Evolutionary conservation across 2,797 vertebrate genomes (phyloP), one percentile per base, ranked within the genome.

Genomic region (Galagoides demidoff): DNA sequence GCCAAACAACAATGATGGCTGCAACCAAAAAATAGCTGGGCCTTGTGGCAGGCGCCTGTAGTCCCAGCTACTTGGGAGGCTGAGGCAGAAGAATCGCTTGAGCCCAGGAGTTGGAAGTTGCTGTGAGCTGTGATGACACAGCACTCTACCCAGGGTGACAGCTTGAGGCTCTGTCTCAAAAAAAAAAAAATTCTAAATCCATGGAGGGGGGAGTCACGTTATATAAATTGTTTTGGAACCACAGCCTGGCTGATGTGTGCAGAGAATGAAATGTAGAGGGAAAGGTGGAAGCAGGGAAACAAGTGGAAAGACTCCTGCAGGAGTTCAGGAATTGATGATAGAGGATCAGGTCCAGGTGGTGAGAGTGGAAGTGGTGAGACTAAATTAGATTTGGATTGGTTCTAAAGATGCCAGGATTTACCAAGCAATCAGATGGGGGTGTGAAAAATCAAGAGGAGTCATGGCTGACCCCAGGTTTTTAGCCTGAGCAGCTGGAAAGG

Each of bases 361-460:
- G 9, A 78, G 83, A 85, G 57, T 78, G 17, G 25, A 74, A 37
- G 49, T 17, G 11, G 43, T 81, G 31, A 88, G 27, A 31, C 74
- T 23, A 17, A 57, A 34, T 89, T 70, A 9, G 12, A 74, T 94
- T 68, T 45, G 57, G 85, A 37, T 71, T 94, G 82, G 79, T 85
- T 90, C 84, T 59, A 66, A 83, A 55, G 63, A 89, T 5, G 57
- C 84, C 84, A 85, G 77, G 59, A 59, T 94, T 94, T 79, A 29
- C 73, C 55, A 45, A 74, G 34, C 82, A 22, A 74, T 74, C 70
- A 89, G 55, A 64, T 37, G 77, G 23, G 82, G 22, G 22, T 63
- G 31, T 88, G 57, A 92, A 85, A 86, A 82, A 39, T n/a, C 52
- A 7, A 94, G 34, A 79, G 71, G 49, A 59, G 23, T 77, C 43